Conservation (phyloP, 2,888 invertebrate species). For the Allacma fusca region DNA sequence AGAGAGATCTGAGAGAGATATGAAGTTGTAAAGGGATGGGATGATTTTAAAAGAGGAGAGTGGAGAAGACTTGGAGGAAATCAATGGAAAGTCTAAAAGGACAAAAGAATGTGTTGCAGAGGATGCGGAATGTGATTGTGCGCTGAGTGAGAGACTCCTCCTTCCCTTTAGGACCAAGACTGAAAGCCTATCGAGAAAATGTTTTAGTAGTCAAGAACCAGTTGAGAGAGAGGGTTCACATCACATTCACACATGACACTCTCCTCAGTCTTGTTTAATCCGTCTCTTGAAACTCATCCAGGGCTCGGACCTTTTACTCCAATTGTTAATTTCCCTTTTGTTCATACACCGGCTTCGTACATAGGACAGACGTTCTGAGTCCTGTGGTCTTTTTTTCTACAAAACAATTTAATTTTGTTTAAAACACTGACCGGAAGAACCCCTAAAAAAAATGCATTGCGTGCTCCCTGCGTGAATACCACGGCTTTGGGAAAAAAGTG, state of each 20-base stretch:
- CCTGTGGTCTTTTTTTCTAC: too few relatives aligned
- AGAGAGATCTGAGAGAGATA: background rate
- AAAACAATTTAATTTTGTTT: too few relatives aligned
- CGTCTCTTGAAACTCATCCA: background rate
- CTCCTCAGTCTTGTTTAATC: slow-evolving; percentile 6
- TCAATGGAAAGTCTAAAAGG: slow-evolving; percentile 12
- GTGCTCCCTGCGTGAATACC: too few relatives aligned
- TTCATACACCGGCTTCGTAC: too few relatives aligned
- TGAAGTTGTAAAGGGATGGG: background rate
- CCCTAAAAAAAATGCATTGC: too few relatives aligned
- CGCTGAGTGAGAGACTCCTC: background rate
- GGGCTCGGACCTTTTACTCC: background rate
- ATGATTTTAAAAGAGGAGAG: background rate
- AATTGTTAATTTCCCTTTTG: background rate
- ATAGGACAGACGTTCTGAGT: too few relatives aligned
- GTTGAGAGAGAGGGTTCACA: background rate
- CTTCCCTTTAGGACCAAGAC: background rate
- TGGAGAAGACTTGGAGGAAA: background rate
- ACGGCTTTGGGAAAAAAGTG: too few relatives aligned
- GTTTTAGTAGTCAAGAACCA: slow-evolving; percentile 11
- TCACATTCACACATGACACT: background rate
- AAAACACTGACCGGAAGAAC: too few relatives aligned
- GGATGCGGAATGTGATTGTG: slow-evolving; percentile 16
- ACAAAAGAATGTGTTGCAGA: background rate
- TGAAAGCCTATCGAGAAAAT: slow-evolving; percentile 11